Evolutionary conservation across 1,140 invertebrate genomes (phyloP).

Genomic region (Cherax quadricarinatus): DNA sequence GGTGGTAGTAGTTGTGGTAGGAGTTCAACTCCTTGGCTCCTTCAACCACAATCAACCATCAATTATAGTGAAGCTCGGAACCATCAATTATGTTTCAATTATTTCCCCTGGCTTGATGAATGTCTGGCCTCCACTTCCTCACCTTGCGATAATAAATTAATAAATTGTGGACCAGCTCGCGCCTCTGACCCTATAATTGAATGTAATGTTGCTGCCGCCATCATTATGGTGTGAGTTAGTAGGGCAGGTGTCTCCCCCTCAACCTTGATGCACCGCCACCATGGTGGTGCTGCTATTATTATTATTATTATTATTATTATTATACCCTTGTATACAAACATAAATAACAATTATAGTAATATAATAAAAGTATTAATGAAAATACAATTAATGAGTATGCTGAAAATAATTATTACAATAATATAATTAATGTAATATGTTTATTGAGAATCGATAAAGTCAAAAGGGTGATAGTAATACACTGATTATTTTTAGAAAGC

Average conservation of each 20-base stretch:
- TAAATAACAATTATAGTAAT: no score
- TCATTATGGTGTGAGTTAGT: conserved; percentile 46
- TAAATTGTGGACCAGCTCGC: conserved; percentile 47
- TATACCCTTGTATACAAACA: no score
- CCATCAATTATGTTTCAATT: conserved; percentile 47
- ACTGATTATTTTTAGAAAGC: no score
- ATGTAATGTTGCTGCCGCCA: conserved; percentile 48
- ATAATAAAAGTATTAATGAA: no score
- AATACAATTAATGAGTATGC: no score
- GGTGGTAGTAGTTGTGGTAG: not conserved
- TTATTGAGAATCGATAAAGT: no score
- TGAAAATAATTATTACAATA: no score
- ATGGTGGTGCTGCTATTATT: no score
- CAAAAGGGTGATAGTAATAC: no score
- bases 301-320: no score
- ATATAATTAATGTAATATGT: no score
- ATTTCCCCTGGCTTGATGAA: conserved; percentile 31
- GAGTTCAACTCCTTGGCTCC: not conserved
- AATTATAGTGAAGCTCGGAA: conserved; percentile 31
- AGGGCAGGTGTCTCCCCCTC: conserved; percentile 24
- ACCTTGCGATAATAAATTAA: conserved; percentile 56
- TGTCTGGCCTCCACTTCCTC: conserved; percentile 51
- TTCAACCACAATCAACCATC: not conserved
- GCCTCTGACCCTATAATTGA: conserved; percentile 41
- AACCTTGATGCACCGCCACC: no score